Base-by-base conservation (phyloP, 2,888 invertebrate genomes). In the Drosophila pseudotakahashii region DNA sequence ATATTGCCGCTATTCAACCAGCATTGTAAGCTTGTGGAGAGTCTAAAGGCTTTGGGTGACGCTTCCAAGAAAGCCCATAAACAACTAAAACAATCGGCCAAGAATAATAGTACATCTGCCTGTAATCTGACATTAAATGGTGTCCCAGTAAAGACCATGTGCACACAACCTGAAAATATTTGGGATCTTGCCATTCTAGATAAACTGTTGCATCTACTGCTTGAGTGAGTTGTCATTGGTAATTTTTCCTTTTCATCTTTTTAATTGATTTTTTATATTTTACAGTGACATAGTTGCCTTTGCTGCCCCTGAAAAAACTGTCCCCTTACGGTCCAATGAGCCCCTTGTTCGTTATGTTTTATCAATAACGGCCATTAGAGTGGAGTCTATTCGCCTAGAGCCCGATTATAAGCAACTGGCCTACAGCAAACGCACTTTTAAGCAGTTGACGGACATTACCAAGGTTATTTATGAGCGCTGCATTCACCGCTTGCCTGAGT, bases 321-420 rank as follows among this genome's bases (percentile, higher is more conserved):
- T 89, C 34, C 76, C 91, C 34, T 78, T 95, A 32, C 93, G 93
- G 78, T 92, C 93, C 11, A 93, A 93, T 54, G 88, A 90, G 0
- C 93, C 93, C 7, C 91, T 95, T 44, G 94, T 94, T 66, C 92
- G 92, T n/a, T 94, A 94, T 77, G 91, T 94, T 10, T 85, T 94
- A 30, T 92, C 93, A 79, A 75, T 88, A 7, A 68, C 90, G 0
- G 73, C 78, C 0, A 50, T 57, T 2, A 88, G 85, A 39, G 74
- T 92, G 3, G 88, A 89, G 68, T 62, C 62, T 7, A 82, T 91
- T 23, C 91, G 90, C 13, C 74, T 77, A 34, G 89, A 91, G 66
- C 91, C 91, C 0, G 81, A 85, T 13, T 91, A 91, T 37, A 91
- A 91, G 64, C 91, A 92, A 66, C 70, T 91, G 10, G 67, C 87